These are phyloP conservation scores for Rotaria sp. DNA, from an alignment of 2,888 invertebrate species.

Conservation along the genomic window DNA sequence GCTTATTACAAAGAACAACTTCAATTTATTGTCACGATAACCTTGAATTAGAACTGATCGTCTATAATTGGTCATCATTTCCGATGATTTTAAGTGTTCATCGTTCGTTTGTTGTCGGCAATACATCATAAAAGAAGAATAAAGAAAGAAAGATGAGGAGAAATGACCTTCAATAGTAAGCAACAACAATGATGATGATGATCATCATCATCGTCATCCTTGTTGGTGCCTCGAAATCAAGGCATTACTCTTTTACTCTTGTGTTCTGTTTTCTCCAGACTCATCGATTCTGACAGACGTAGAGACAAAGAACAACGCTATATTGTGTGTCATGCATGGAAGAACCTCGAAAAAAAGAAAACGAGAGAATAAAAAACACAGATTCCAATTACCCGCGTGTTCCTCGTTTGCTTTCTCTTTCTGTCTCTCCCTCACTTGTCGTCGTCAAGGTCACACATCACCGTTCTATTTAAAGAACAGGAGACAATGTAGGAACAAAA, in stretches of 20 bases:
- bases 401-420: background rate
- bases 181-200: background rate
- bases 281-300: background rate
- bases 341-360: background rate
- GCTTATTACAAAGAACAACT: background rate
- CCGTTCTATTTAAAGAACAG: background rate
- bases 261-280: background rate
- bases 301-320: background rate
- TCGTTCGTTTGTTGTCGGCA: background rate
- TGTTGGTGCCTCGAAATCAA: background rate
- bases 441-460: background rate
- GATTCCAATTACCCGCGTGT: slow-evolving; percentile 11
- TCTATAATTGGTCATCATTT: slow-evolving; percentile 15
- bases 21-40: background rate
- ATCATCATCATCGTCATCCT: background rate
- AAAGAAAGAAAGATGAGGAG: background rate
- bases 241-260: background rate
- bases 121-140: background rate
- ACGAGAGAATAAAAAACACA: background rate
- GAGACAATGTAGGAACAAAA: background rate
- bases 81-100: background rate
- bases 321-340: background rate
- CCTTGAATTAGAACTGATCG: slow-evolving; percentile 19
- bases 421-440: background rate
- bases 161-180: background rate